Conservation (phyloP, 2,888 invertebrate species). For the Lycocerus yunnanus region DNA sequence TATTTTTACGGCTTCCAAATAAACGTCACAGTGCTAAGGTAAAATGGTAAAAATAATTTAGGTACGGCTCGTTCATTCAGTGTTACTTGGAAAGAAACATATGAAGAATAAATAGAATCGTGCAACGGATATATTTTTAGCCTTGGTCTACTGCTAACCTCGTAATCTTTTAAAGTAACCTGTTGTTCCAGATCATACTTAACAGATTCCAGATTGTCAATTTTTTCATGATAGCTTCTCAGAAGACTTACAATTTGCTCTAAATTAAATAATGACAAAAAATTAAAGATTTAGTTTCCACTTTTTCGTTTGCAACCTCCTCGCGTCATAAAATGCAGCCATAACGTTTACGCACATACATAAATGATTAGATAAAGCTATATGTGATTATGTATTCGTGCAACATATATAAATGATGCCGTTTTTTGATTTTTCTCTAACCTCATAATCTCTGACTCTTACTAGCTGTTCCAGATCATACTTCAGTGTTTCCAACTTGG, state of each 20-base stretch:
- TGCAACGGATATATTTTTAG: neutral
- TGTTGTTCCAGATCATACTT: slow-evolving; percentile 99
- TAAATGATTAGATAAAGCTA: neutral
- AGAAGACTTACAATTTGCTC: slow-evolving; percentile 76
- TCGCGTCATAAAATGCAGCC: neutral
- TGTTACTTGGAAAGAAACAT: neutral
- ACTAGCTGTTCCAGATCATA: slow-evolving; percentile 99
- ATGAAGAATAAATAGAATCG: neutral
- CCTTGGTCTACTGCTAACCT: slow-evolving; percentile 69
- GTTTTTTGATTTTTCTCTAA: slow-evolving; percentile 61
- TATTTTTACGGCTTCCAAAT: too few species aligned
- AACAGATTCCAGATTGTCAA: slow-evolving; percentile 85
- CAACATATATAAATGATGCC: slow-evolving; percentile 13
- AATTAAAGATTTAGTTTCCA: neutral
- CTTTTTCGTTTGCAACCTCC: neutral
- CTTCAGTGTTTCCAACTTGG: slow-evolving; percentile 89
- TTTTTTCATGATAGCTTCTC: slow-evolving; percentile 88
- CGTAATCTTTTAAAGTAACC: slow-evolving; percentile 97
- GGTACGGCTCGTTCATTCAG: neutral
- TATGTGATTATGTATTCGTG: slow-evolving; percentile 6
- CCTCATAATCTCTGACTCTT: slow-evolving; percentile 98
- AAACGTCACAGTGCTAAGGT: too few species aligned
- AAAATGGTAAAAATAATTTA: neutral
- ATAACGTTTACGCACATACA: neutral
- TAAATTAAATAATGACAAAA: slow-evolving; percentile 46